Percentiles rank a stretch among this genome's conserved stretches.
Evolutionary conservation across 1,140 invertebrate genomes (phyloP).

Genomic region (Nylanderia fulva): DNA sequence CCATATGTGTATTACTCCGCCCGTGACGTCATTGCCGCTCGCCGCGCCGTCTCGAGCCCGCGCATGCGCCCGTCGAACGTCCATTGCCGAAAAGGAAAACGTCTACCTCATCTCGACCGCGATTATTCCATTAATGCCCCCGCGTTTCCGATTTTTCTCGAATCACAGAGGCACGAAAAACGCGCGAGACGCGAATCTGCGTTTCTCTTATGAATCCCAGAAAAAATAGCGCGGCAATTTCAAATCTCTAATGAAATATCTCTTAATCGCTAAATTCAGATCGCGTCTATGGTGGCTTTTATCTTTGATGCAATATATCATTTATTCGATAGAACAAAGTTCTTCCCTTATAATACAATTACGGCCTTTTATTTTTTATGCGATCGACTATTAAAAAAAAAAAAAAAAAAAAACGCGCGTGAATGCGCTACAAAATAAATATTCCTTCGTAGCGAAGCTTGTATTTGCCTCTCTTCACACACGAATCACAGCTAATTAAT

Average conservation of each 20-base stretch:
- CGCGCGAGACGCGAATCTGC: too few relatives aligned
- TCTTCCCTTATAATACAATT: constrained; percentile 64
- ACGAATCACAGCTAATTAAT: constrained; percentile 74
- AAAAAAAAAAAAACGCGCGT: constrained; percentile 31
- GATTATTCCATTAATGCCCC: too few relatives aligned
- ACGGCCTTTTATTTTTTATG: constrained; percentile 56
- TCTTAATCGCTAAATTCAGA: constrained; percentile 36
- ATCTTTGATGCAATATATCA: constrained; percentile 62
- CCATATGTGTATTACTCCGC: constrained; percentile 77
- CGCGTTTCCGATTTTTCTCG: too few relatives aligned
- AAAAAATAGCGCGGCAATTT: neutral
- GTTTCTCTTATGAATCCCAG: too few relatives aligned
- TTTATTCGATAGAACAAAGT: constrained; percentile 63
- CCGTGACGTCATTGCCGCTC: constrained; percentile 68
- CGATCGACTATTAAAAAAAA: constrained; percentile 55
- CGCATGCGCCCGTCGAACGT: neutral
- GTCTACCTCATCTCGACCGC: too few relatives aligned
- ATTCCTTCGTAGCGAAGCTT: constrained; percentile 71
- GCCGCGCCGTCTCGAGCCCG: neutral
- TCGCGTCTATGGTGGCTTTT: constrained; percentile 40
- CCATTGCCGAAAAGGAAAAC: too few relatives aligned
- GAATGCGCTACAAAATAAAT: constrained; percentile 63
- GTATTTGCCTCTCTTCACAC: constrained; percentile 61
- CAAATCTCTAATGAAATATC: neutral
- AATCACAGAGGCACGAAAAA: too few relatives aligned